Base-by-base conservation (phyloP, 2,888 invertebrate genomes). In the Drosophila dives region DNA sequence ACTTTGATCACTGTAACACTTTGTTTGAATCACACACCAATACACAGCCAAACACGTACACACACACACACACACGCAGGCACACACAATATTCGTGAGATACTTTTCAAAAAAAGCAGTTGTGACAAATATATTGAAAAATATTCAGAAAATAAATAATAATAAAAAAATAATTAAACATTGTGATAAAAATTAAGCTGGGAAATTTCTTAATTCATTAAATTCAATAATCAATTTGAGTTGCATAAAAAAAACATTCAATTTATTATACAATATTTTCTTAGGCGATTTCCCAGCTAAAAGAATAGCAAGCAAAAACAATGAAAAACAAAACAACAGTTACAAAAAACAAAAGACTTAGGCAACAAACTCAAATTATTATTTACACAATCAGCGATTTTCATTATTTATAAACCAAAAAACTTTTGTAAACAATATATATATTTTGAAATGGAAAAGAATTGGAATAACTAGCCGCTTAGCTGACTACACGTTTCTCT, bases 1-100 rank as follows among this genome's bases (percentile, higher is more conserved):
- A 90, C 90, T 78, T 75, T 77, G 78, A 72, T 86, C 86, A 87
- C 89, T 79, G 73, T 77, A 80, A 81, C 81, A 83, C 89, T 75
- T 65, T 89, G 84, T 85, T 89, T 75, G 79, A 75, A 45, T 75
- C 81, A 77, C 89, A 89, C 67, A 78, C 77, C 45, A 64, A 56
- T n/a, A 69, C 63, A 81, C 72, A 68, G 51, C 66, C 72, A 71
- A 55, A 62, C 54, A 64, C 49, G 72, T 32, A 78, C 64, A 65
- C 50, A 65, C 59, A 72, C 50, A 45, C 23, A 70, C 36, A 70
- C 71, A 74, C 65, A 61, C 23, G 8, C n/a, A 40, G n/a, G 20
- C 29, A 32, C 40, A 40, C n/a, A 42, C 8, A 51, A 59, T 32
- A 55, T 38, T 40, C 34, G 50, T 65, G 78, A 72, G 67, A 81